Conservation (phyloP, 2,888 invertebrate genomes). For the Oxystoma pomonae region DNA sequence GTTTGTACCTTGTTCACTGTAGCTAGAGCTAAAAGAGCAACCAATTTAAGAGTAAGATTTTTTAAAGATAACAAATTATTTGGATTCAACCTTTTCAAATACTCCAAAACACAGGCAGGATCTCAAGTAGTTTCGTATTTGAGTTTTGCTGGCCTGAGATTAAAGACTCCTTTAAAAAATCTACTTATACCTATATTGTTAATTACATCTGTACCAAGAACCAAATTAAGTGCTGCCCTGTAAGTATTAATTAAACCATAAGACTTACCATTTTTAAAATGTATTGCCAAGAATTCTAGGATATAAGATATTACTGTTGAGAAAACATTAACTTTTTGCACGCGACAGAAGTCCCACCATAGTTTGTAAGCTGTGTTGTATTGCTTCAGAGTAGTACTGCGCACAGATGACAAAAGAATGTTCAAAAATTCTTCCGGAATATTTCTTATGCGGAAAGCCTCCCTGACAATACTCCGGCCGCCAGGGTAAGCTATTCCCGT, state of each 20-base stretch:
- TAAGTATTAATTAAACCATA: constrained; percentile 13
- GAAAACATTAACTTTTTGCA: neutral
- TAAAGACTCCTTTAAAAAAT: constrained; percentile 13
- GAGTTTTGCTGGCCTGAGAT: constrained; percentile 13
- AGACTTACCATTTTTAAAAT: neutral
- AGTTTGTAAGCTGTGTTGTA: neutral
- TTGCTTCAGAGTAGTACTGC: neutral
- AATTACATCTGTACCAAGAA: constrained; percentile 7
- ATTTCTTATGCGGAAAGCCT: constrained; percentile 6
- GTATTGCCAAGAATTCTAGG: neutral
- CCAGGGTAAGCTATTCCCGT: constrained; percentile 1
- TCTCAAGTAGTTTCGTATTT: constrained; percentile 19
- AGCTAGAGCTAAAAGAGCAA: constrained; percentile 11
- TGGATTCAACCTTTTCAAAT: constrained; percentile 10
- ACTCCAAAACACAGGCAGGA: constrained; percentile 14
- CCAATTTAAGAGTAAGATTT: constrained; percentile 13
- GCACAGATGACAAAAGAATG: constrained; percentile 4
- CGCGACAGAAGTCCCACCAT: neutral
- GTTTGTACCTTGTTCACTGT: constrained; percentile 21
- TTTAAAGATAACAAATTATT: constrained; percentile 13
- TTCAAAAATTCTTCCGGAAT: constrained; percentile 8
- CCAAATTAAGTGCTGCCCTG: constrained; percentile 14
- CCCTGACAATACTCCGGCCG: constrained; percentile 9
- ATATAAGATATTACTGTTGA: neutral
- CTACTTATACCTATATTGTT: constrained; percentile 8